phyloP scores from a whole-genome alignment of 2,797 vertebrate species.

The Cygnus olor region DNA sequence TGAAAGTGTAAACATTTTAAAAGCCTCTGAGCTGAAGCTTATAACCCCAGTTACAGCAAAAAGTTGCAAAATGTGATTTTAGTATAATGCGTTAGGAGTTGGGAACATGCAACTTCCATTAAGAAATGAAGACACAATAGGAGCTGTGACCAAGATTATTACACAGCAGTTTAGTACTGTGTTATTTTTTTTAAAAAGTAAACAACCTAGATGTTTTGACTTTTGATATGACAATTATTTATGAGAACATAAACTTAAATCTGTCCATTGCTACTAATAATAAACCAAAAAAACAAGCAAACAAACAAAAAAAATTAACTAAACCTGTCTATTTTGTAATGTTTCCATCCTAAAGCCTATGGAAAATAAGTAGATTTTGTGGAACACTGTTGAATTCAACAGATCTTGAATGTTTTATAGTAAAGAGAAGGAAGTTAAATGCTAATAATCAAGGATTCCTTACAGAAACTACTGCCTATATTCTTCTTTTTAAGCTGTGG shows the following conservation, averaged over 20 bases:
- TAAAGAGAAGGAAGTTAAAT: background rate
- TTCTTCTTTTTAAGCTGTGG: background rate
- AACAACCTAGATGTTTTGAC: background rate
- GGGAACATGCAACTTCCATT: background rate
- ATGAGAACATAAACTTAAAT: background rate
- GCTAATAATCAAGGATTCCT: background rate
- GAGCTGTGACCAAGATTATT: background rate
- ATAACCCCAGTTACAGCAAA: background rate
- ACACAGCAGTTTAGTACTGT: background rate
- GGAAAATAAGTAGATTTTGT: background rate
- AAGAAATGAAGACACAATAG: background rate
- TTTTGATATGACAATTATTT: background rate
- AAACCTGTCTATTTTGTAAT: background rate
- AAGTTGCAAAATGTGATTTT: conserved; percentile 2
- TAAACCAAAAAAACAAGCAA: background rate
- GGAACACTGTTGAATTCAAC: background rate
- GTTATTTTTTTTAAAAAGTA: background rate
- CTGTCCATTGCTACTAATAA: background rate
- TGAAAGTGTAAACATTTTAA: conserved; percentile 33
- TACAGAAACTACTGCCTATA: background rate
- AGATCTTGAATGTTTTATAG: background rate
- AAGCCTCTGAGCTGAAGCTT: background rate
- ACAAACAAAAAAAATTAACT: background rate
- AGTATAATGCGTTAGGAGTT: background rate
- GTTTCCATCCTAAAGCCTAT: background rate